Evolutionary conservation across 2,888 invertebrate genomes (phyloP), one percentile per base, ranked within the genome.

Genomic region (Andrena praecox): DNA sequence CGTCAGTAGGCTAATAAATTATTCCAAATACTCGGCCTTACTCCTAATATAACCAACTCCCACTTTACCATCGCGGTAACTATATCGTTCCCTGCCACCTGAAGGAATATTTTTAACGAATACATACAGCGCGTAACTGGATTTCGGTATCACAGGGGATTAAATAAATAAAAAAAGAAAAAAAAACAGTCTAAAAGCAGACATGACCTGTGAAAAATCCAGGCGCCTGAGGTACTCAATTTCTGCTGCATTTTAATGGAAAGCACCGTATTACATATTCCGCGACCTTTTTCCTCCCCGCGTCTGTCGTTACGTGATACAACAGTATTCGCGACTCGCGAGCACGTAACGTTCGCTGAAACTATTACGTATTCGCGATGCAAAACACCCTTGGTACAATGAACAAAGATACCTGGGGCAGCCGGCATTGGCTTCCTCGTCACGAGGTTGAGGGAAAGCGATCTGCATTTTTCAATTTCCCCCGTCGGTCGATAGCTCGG

Each of bases 381-480:
- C 76, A 82, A 82, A 82, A 74, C 80, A 69, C 64, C 59, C 52
- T 29, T 20, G 72, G 62, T 42, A 59, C 72, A 82, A 80, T 72
- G 80, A 80, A 82, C 80, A 82, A 80, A 82, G 80, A 76, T 80
- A 71, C 74, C 70, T 31, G 69, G 27, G 50, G 62, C 64, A 33
- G 59, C 8, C 69, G 56, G 71, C 68, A 77, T 86, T 87, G 71
- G 81, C 77, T 85, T 81, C 77, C 87, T 64, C 81, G 75, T 79
- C 74, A 83, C 80, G 81, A 77, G 77, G 62, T 69, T 48, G 48
- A 66, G 56, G 78, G 77, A 85, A 78, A 87, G 75, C 85, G 77
- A 86, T 82, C 77, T 70, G 74, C 80, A 66, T 82, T 81, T 85
- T 87, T 85, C 87, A 85, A 85, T 82, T 81, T 84, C 56, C 24